Conservation (phyloP, 1,140 invertebrate species). For the Parapsyche elsis region DNA sequence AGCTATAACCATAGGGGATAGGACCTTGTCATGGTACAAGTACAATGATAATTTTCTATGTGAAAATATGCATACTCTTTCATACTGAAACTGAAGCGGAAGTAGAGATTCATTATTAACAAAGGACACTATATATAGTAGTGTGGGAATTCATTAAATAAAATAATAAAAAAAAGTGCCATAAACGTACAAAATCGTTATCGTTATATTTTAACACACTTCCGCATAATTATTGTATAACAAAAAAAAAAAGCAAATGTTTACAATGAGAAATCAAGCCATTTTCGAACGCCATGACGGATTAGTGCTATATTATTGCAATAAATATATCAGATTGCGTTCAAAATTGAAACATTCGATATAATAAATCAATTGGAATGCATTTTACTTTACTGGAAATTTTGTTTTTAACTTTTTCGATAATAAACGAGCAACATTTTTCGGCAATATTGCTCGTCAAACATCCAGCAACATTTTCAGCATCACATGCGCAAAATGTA, state of each 20-base stretch:
- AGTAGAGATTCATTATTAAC: background rate
- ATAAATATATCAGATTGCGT: no score
- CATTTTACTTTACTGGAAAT: no score
- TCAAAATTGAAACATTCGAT: no score
- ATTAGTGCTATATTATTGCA: no score
- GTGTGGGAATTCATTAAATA: background rate
- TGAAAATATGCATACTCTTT: background rate
- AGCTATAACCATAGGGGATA: background rate
- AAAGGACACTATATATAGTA: conserved; percentile 9
- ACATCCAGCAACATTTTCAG: no score
- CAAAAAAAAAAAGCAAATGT: no score
- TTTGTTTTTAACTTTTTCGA: no score
- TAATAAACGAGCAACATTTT: no score
- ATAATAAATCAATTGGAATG: no score
- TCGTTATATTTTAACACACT: background rate
- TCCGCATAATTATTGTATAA: background rate
- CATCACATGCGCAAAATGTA: no score
- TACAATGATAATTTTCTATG: background rate
- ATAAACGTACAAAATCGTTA: background rate
- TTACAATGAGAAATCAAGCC: background rate
- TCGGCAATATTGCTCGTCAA: no score
- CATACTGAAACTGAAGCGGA: background rate
- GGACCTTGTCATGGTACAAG: background rate
- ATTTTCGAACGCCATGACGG: background rate
- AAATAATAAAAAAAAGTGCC: no score